phyloP scores from a whole-genome alignment of 1,140 invertebrate species.

The Zaprionus nigranus region DNA sequence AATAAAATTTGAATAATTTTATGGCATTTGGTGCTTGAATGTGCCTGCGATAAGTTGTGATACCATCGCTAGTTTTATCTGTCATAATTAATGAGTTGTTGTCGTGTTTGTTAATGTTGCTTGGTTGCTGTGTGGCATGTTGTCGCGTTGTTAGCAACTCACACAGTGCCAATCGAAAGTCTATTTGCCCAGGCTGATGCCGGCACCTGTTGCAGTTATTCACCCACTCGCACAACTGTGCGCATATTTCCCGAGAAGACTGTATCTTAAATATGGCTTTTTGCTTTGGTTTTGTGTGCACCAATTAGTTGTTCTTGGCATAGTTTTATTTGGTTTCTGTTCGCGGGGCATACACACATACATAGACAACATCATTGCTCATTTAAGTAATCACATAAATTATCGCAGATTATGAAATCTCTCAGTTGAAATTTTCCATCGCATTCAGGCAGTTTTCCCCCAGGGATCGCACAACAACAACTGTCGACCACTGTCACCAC shows the following conservation, averaged over 20 bases:
- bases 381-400: conserved; percentile 81
- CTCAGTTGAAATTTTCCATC: conserved; percentile 43
- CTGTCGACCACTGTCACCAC: conserved; percentile 28
- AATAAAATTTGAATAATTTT: neutral
- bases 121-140: conserved; percentile 39
- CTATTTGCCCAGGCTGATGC: neutral
- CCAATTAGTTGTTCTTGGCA: conserved; percentile 80
- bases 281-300: conserved; percentile 37
- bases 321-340: conserved; percentile 66
- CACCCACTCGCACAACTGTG: conserved; percentile 20
- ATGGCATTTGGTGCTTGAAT: neutral
- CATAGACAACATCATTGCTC: conserved; percentile 52
- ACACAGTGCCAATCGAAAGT: conserved; percentile 44
- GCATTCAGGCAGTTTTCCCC: conserved; percentile 3
- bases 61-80: conserved; percentile 33
- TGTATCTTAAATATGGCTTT: conserved; percentile 53
- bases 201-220: conserved; percentile 54
- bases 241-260: conserved; percentile 35
- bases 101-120: conserved; percentile 49
- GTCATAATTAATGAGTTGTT: conserved; percentile 60
- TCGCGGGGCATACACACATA: conserved; percentile 6
- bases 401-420: conserved; percentile 68
- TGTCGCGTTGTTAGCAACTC: conserved; percentile 31
- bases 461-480: conserved; percentile 12
- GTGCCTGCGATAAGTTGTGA: conserved; percentile 10